Evolutionary conservation across 2,797 vertebrate species (phyloP), one percentile per base, ranked within the genome.

Genomic region (Hapalemur alaotrensis): DNA sequence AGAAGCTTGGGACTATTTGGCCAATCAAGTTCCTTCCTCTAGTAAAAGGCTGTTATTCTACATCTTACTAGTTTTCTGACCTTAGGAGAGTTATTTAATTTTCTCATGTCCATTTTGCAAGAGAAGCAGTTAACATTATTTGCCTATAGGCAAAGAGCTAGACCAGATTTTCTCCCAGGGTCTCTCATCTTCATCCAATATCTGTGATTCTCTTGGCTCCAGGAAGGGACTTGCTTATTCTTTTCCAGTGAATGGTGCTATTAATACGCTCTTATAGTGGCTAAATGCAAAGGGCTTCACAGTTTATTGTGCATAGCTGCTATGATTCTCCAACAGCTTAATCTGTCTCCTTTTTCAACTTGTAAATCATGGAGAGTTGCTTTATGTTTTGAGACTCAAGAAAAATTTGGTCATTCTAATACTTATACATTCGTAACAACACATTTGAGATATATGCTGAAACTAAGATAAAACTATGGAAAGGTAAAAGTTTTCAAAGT

Each of bases 331-430:
- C 54, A 61, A 88, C 30, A 93, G 70, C 25, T 97, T 94, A 18
- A 28, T 83, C 46, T 80, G 8, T 85, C 25, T 95, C 46, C 10
- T 59, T 88, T 93, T 93, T 75, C n/a, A 86, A n/a, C 22, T 93
- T 41, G 28, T 7, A 69, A 57, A 35, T 94, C 50, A 76, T 67
- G 67, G 46, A 86, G 73, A 86, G 30, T 93, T 63, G 48, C 54
- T 76, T 92, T 91, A 48, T 69, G 28, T 63, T 86, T 75, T 94
- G 70, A 89, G 89, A 93, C 46, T 91, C 18, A 79, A 87, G 57
- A 69, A 84, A 91, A 75, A 41, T 63, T 50, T 83, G 57, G 28
- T 72, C 50, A 65, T 85, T 93, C 65, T 93, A 72, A 75, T 80
- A 63, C 15, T 75, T 73, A 23, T 0, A 28, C 22, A n/a, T 90